Percentiles rank a stretch among this genome's conserved stretches.
These are phyloP conservation scores for Bos javanicus DNA, from an alignment of 2,113 vertebrate genomes.

Conservation along the genomic window DNA sequence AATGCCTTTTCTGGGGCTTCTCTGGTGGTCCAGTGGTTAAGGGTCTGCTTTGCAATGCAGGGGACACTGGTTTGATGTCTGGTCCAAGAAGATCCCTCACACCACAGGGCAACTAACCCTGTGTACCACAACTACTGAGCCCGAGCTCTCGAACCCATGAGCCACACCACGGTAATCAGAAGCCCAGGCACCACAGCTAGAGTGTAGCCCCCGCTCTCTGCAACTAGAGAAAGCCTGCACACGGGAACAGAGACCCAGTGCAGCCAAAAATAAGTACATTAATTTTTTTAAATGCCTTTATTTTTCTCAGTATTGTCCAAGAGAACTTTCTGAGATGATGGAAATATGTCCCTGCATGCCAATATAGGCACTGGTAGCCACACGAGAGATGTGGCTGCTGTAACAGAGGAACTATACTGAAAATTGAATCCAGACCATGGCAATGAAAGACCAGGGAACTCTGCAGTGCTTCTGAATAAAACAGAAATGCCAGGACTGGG, in stretches of 20 bases:
- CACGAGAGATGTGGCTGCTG: accelerated
- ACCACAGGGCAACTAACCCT: neutral
- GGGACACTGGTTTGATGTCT: neutral
- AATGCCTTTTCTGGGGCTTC: neutral
- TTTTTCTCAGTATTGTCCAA: neutral
- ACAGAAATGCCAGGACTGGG: neutral
- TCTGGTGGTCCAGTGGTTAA: neutral
- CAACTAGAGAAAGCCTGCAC: neutral
- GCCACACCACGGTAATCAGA: neutral
- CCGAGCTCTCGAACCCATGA: neutral
- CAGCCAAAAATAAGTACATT: neutral
- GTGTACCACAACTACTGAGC: neutral
- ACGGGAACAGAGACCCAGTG: neutral
- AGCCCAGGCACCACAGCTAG: neutral
- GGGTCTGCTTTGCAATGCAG: neutral
- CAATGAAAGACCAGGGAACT: neutral
- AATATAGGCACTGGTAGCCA: neutral
- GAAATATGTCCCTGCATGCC: neutral
- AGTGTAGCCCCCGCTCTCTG: neutral
- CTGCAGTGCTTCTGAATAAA: neutral
- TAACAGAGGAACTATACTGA: neutral
- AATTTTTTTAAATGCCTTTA: neutral
- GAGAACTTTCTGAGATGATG: neutral
- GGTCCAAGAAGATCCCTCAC: neutral
- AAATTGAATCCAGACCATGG: neutral